These are phyloP conservation scores for Andrena flavipes DNA, from an alignment of 2,888 invertebrate species.

Conservation along the genomic window DNA sequence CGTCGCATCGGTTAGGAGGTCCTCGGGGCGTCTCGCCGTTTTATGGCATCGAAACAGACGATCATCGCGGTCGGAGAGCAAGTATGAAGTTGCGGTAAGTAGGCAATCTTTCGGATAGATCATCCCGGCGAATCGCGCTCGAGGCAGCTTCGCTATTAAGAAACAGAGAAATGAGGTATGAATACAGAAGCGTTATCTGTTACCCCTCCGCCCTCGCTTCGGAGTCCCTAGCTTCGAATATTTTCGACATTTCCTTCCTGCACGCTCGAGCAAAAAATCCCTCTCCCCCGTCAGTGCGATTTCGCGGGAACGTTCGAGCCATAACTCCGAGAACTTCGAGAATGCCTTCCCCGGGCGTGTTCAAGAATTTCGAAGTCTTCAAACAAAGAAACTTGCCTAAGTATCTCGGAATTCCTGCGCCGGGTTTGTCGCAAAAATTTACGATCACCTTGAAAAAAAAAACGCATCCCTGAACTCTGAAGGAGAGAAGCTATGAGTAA, in stretches of 20 bases:
- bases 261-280: constrained; percentile 8
- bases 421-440: constrained; percentile 26
- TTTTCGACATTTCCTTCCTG: background rate
- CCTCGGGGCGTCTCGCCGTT: background rate
- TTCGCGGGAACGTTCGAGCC: constrained; percentile 13
- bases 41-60: background rate
- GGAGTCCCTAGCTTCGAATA: background rate
- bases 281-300: background rate
- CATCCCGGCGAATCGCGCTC: too few relatives aligned
- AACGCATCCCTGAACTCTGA: background rate
- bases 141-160: too few relatives aligned
- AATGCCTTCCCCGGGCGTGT: constrained; percentile 21
- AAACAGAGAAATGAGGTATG: too few relatives aligned
- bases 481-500: background rate
- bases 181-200: background rate
- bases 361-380: constrained; percentile 28
- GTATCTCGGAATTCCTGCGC: constrained; percentile 2
- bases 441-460: constrained; percentile 2
- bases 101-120: too few relatives aligned
- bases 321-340: constrained; percentile 34
- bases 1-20: background rate
- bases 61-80: too few relatives aligned
- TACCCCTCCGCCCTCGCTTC: background rate
- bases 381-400: constrained; percentile 13
- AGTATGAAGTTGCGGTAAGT: too few relatives aligned